Conservation (phyloP, 2,888 invertebrate species). For the Archips crataeganus region DNA sequence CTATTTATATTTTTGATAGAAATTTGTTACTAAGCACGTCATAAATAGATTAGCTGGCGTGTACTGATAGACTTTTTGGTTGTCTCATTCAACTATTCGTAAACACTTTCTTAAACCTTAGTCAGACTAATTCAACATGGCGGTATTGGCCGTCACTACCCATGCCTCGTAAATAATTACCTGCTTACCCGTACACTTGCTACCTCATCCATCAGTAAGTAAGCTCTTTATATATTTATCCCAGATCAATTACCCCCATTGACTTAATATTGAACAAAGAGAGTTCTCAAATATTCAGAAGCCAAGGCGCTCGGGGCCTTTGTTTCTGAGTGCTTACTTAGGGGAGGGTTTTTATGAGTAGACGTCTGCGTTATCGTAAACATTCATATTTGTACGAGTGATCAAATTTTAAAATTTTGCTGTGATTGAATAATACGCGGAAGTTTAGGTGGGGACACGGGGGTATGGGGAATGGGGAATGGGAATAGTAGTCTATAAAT, state of each 20-base stretch:
- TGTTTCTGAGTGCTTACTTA: conserved; percentile 80
- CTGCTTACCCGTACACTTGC: conserved; percentile 44
- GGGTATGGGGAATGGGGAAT: no score
- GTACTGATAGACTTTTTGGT: no score
- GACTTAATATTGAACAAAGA: conserved; percentile 84
- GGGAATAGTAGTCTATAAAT: no score
- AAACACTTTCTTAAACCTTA: no score
- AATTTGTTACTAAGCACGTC: no score
- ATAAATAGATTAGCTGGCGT: no score
- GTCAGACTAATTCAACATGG: no score
- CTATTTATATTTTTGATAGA: no score
- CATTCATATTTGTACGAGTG: conserved; percentile 62
- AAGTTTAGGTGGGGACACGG: no score
- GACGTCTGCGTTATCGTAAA: conserved; percentile 78
- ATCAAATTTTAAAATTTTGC: conserved; percentile 4
- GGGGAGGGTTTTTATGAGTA: conserved; percentile 76
- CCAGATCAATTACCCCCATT: conserved; percentile 83
- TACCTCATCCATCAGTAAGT: conserved; percentile 53
- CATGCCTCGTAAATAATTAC: conserved; percentile 33
- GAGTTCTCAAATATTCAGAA: conserved; percentile 83
- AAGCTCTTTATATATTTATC: conserved; percentile 66
- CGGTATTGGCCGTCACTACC: no score
- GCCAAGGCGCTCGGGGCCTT: conserved; percentile 70
- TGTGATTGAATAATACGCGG: not conserved
- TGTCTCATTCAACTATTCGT: no score